Base-by-base conservation (phyloP, 2,113 vertebrate genomes). In the Oncorhynchus tshawytscha region DNA sequence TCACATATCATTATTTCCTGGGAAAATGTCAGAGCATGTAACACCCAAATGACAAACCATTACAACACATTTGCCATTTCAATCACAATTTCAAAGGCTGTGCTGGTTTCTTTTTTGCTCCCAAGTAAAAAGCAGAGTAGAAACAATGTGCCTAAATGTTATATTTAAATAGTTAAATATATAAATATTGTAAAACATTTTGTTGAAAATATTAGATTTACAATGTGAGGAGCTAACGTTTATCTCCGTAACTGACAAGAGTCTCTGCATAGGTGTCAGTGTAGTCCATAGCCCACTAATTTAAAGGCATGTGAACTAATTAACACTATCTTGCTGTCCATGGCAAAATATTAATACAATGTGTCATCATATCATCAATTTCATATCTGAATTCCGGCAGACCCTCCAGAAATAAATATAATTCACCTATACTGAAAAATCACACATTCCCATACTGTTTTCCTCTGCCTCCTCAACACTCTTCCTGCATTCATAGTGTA, bases 201-300 rank as follows among this genome's bases (percentile, higher is more conserved):
- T 1, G 11, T 67, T 67, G 25, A 48, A 29, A 49, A 39, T 39
- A 34, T 39, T 24, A 45, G 5, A 15, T 22, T 16, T 45, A 11
- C 34, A 70, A 31, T 48, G n/a, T 48, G 13, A 22, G 27, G 60
- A 5, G 12, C 12, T 34, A 65, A 5, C 18, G n/a, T 54, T 75
- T 29, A 11, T 83, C 71, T 78, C 71, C 72, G 82, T 85, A 75
- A 77, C 77, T 82, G 69, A 74, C 45, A 64, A 79, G 77, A 87
- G 77, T 76, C 77, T 84, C 73, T 27, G 73, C 81, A 82, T 74
- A 85, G 74, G 79, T 87, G 85, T 83, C 80, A 86, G 68, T 79
- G 77, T 65, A 68, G 20, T 77, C 80, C 87, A 82, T 70, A 75
- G 70, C 72, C 68, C 81, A 73, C 78, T 81, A 88, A 89, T 86